Percentiles rank a stretch among this genome's conserved stretches.
phyloP scores from a whole-genome alignment of 2,797 vertebrate genomes.

The Acipenser oxyrinchus region DNA sequence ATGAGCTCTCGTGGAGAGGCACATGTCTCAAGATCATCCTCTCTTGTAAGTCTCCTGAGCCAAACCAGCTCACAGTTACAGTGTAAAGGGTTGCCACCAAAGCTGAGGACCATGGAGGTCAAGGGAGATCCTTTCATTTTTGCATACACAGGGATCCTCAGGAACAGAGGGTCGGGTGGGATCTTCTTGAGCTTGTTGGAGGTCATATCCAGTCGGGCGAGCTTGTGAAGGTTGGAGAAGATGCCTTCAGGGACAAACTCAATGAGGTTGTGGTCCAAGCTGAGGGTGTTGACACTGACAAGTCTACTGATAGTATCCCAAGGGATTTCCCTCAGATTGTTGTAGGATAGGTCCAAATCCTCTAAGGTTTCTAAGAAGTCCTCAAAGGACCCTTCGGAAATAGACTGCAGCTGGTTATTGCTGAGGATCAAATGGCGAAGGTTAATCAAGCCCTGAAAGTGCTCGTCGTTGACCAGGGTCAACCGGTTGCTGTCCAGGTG shows the following conservation, averaged over 20 bases:
- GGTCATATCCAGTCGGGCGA: constrained; percentile 85
- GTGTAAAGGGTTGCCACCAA: constrained; percentile 81
- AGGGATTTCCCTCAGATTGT: constrained; percentile 78
- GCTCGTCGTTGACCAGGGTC: constrained; percentile 68
- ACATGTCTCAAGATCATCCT: constrained; percentile 84
- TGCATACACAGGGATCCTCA: constrained; percentile 76
- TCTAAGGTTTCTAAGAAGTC: constrained; percentile 80
- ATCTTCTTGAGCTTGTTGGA: constrained; percentile 90
- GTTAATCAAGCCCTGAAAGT: constrained; percentile 80
- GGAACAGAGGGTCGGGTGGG: constrained; percentile 78
- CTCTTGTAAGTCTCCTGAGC: constrained; percentile 73
- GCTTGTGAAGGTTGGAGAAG: constrained; percentile 82
- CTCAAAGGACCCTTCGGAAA: constrained; percentile 54
- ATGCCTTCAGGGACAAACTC: constrained; percentile 78
- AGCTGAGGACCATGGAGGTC: constrained; percentile 72
- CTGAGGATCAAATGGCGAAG: constrained; percentile 56
- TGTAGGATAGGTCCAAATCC: constrained; percentile 82
- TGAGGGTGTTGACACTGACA: constrained; percentile 76
- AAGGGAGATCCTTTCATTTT: constrained; percentile 73
- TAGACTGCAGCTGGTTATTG: constrained; percentile 51
- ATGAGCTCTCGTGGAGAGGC: constrained; percentile 73
- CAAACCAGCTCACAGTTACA: constrained; percentile 87
- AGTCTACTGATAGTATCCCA: constrained; percentile 78
- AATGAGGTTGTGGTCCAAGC: constrained; percentile 83
- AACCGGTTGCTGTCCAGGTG: constrained; percentile 82